Evolutionary conservation across 2,888 invertebrate genomes (phyloP).

Genomic region (Rosalia funebris): DNA sequence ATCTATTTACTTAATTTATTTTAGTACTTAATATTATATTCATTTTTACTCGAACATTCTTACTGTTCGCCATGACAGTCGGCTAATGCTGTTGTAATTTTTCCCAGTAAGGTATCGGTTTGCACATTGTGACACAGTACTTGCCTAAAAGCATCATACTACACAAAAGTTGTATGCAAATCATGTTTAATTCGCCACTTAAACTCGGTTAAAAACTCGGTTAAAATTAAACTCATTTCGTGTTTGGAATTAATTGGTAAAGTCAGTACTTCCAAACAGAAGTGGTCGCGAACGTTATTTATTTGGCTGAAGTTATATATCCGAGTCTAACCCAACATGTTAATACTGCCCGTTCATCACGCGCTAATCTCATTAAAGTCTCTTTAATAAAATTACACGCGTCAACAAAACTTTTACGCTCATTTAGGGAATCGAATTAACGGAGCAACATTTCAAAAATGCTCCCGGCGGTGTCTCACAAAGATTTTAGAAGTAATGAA

Average conservation of each 20-base stretch:
- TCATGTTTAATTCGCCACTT: background rate
- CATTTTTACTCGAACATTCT: too few relatives aligned
- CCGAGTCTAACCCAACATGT: background rate
- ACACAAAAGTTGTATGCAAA: background rate
- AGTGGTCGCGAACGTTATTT: constrained; percentile 7
- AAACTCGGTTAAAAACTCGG: constrained; percentile 6
- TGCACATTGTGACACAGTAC: too few relatives aligned
- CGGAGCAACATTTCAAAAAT: background rate
- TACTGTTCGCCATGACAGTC: too few relatives aligned
- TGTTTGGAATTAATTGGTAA: constrained; percentile 9
- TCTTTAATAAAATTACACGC: constrained; percentile 7
- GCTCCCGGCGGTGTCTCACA: background rate
- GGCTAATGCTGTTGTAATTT: too few relatives aligned
- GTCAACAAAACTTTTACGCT: background rate
- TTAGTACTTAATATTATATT: too few relatives aligned
- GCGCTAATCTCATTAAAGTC: constrained; percentile 6
- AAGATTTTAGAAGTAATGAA: too few relatives aligned
- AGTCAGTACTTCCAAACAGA: background rate
- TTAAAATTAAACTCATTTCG: background rate
- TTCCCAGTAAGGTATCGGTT: too few relatives aligned
- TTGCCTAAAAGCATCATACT: too few relatives aligned
- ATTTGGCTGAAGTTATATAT: constrained; percentile 17
- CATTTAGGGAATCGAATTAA: background rate
- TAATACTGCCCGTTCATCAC: constrained; percentile 8
- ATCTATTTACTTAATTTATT: too few relatives aligned